Percentiles rank a stretch among this genome's conserved stretches.
phyloP scores from a whole-genome alignment of 1,140 invertebrate species.

The Bradysia coprophila region DNA sequence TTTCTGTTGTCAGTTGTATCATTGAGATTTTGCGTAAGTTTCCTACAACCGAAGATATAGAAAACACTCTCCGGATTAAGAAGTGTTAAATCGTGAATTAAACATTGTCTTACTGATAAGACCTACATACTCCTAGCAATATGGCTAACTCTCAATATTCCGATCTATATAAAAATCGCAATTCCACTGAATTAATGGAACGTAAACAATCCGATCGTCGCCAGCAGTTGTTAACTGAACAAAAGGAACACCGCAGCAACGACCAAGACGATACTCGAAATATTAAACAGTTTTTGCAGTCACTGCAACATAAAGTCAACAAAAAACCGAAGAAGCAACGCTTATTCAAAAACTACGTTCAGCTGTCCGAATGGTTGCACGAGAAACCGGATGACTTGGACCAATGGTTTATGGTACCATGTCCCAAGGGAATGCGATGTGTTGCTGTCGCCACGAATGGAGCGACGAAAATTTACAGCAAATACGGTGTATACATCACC shows the following conservation, averaged over 20 bases:
- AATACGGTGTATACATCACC: constrained; percentile 38
- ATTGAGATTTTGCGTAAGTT: too few species aligned
- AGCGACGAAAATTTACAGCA: constrained; percentile 49
- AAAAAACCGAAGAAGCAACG: not conserved
- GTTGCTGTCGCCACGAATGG: constrained; percentile 59
- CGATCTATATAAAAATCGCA: not conserved
- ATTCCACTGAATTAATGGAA: too few species aligned
- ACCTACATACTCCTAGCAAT: too few species aligned
- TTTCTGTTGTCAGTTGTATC: too few species aligned
- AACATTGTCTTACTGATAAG: too few species aligned
- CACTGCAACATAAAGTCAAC: not conserved
- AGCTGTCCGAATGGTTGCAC: constrained; percentile 63
- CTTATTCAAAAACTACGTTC: not conserved
- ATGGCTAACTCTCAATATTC: too few species aligned
- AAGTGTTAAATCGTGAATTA: too few species aligned
- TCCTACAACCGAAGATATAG: too few species aligned
- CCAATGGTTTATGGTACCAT: constrained; percentile 67
- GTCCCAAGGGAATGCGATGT: constrained; percentile 60
- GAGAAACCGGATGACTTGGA: constrained; percentile 58
- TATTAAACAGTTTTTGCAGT: not conserved
- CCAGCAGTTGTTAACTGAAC: not conserved
- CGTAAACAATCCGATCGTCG: not conserved
- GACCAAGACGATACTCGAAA: not conserved
- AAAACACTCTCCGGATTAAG: too few species aligned
- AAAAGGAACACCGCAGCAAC: not conserved